Conservation (phyloP, 2,888 invertebrate genomes). For the Branchipolynoe longqiensis region DNA sequence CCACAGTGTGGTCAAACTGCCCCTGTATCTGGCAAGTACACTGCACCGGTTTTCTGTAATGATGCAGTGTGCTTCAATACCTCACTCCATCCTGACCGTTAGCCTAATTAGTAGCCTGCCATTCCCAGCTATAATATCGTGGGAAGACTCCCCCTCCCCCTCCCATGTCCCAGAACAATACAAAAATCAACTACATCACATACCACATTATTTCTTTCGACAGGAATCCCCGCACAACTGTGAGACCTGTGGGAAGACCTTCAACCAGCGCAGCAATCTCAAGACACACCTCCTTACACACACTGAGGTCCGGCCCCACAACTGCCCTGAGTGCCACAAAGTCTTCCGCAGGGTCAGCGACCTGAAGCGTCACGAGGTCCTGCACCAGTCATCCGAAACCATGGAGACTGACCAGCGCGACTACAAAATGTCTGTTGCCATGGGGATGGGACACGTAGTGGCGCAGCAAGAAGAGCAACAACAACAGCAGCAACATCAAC, state of each 20-base stretch:
- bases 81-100: no score
- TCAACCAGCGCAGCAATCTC: conserved; percentile 95
- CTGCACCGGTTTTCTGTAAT: no score
- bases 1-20: no score
- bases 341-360: conserved; percentile 54
- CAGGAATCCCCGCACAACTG: conserved; percentile 96
- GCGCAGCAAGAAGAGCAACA: background rate
- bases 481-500: background rate
- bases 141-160: no score
- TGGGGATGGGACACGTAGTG: background rate
- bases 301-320: conserved; percentile 77
- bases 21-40: no score
- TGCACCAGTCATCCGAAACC: background rate
- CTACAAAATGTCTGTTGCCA: background rate
- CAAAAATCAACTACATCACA: no score
- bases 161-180: no score
- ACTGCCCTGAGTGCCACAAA: conserved; percentile 52
- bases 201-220: background rate
- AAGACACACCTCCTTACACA: conserved; percentile 93
- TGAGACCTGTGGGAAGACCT: conserved; percentile 93
- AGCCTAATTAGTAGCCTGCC: no score
- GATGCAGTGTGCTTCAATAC: no score
- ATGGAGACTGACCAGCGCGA: background rate
- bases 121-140: no score
- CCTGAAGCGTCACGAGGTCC: conserved; percentile 43